Base-by-base conservation (phyloP, 2,797 vertebrate genomes). In the Masticophis lateralis region DNA sequence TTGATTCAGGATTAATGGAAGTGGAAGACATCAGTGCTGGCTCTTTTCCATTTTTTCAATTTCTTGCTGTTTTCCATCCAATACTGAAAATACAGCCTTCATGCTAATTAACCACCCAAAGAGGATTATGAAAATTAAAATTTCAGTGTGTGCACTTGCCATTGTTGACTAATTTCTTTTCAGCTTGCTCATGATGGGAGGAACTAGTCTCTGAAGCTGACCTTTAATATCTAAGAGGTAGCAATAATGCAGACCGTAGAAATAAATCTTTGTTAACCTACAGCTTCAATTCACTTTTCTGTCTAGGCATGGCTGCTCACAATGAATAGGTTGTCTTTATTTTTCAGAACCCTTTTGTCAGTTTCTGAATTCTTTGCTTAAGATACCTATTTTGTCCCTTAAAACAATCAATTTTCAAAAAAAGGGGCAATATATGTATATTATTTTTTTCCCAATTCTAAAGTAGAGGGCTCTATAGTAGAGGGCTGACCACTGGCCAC, bases 41-140 rank as follows among this genome's bases (percentile, higher is more conserved):
- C 86, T 51, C 5, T 51, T 13, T 53, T 87, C 90, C 47, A 86
- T 12, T 37, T 55, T 87, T 91, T 25, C 43, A 53, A 6, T 88
- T 86, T 3, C 63, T 57, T 2, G 1, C 43, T 90, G 25, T 83
- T 55, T 94, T 66, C 69, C 27, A 63, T 60, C 11, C 56, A 74
- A 28, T 47, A 32, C 32, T 53, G 6, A 51, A 28, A 94, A 92
- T 59, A 37, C 20, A 66, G 66, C 92, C 88, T 47, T 94, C 90
- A 56, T 86, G 88, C 93, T 95, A 95, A 92, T 94, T 94, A 95
- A 43, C 92, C 5, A 0, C 88, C 79, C 89, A 83, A 93, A 93
- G 56, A 63, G 60, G 91, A 92, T 66, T 74, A 91, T 92, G 59
- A 86, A 93, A 91, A 94, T 94, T 91, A 93, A 95, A 89, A 86